Evolutionary conservation across 2,113 vertebrate species (phyloP), one percentile per base, ranked within the genome.

Genomic region (Percopsis transmontana): DNA sequence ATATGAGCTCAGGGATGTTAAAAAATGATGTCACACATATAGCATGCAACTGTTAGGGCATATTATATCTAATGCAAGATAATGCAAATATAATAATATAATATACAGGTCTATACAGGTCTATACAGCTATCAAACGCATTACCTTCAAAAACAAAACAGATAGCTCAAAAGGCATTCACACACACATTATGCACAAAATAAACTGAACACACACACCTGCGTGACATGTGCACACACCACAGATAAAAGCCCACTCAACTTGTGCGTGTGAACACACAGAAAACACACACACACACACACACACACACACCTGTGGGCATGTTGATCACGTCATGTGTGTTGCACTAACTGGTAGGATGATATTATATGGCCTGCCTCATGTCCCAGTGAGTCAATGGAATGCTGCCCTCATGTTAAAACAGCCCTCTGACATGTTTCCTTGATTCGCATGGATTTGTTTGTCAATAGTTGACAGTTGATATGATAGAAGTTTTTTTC

Each of bases 161-260:
- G 27, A 33, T 33, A 33, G 27, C 8, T 33, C 8, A n/a, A n/a
- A n/a, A n/a, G n/a, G n/a, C 2, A 20, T 0, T 12, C 40, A 45
- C 27, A 53, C 70, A 27, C 57, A 64, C 58, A 63, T 33, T 23
- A 44, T 39, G 21, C 44, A 70, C 42, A 59, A 21, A 64, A n/a
- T n/a, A n/a, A n/a, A n/a, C n/a, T n/a, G n/a, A n/a, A 55, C 20
- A 33, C 62, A 68, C 11, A 39, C 27, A 23, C n/a, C 21, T 12
- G 2, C 18, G 13, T 13, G 2, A 14, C 39, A 15, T 33, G 56
- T 38, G 7, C 13, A 27, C 65, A 70, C 65, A 57, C 54, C 62
- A 68, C 62, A 80, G 64, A 79, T 80, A 77, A 74, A 71, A 63
- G 27, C 23, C 47, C 72, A 58, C 54, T 82, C 40, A 64, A 54